phyloP scores from a whole-genome alignment of 2,113 vertebrate species.

The Himantopus leucocephalus region DNA sequence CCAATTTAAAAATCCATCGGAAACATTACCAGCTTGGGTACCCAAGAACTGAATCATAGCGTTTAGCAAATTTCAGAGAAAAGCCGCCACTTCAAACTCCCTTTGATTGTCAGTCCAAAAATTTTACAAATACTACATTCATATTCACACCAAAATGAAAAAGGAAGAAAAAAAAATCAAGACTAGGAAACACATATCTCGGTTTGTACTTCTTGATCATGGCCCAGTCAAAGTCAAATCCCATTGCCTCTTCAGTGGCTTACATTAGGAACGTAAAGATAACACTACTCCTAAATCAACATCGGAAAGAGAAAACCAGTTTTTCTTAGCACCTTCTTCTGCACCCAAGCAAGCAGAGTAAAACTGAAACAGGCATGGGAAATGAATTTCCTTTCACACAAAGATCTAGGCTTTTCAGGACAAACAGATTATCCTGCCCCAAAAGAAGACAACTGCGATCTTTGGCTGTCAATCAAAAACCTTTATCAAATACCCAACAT shows the following conservation, averaged over 20 bases:
- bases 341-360: neutral
- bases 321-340: neutral
- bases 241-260: neutral
- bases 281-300: neutral
- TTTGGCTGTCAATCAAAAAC: accelerated
- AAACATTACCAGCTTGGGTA: neutral
- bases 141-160: neutral
- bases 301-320: neutral
- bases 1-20: neutral
- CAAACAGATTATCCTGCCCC: neutral
- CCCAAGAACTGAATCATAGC: neutral
- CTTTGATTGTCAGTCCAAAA: neutral
- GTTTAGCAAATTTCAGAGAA: neutral
- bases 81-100: neutral
- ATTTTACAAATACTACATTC: neutral
- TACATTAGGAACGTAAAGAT: neutral
- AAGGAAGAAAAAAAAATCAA: neutral
- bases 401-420: neutral
- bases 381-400: neutral
- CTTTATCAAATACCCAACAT: accelerated
- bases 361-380: neutral
- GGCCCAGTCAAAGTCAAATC: neutral
- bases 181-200: neutral
- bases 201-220: neutral
- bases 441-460: neutral